phyloP scores from a whole-genome alignment of 2,113 vertebrate species.

The Rattus rattus region DNA sequence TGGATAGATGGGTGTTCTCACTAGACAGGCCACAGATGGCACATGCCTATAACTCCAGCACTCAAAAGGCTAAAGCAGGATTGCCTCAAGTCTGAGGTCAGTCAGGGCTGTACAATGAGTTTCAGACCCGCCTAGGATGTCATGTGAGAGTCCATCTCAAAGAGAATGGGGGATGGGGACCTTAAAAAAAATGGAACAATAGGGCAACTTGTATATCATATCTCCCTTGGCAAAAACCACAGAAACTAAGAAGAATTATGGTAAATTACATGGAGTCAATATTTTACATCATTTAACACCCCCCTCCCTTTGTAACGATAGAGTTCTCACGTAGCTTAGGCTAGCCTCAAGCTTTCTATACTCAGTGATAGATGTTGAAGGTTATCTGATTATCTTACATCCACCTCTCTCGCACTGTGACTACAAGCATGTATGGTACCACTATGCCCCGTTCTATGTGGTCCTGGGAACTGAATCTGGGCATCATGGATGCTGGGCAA shows the following conservation, averaged over 20 bases:
- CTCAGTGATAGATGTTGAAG: neutral
- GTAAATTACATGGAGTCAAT: constrained; percentile 19
- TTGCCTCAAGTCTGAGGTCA: neutral
- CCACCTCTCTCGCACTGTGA: neutral
- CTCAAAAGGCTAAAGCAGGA: neutral
- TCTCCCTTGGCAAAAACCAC: neutral
- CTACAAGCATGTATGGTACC: neutral
- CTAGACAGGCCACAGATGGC: neutral
- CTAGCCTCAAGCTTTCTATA: neutral
- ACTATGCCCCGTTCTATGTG: neutral
- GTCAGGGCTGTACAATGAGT: neutral
- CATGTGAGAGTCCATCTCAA: neutral
- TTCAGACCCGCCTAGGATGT: neutral
- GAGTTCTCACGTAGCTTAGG: neutral
- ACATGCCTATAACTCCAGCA: neutral
- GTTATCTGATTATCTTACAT: neutral
- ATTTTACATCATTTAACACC: neutral
- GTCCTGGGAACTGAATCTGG: neutral
- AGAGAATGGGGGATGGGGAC: no score
- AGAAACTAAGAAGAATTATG: constrained; percentile 60
- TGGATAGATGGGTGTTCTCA: neutral
- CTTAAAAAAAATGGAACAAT: neutral
- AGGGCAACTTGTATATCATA: neutral
- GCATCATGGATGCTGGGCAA: neutral
- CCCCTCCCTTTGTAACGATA: neutral